These are phyloP conservation scores for Carduelis carduelis DNA, from an alignment of 2,797 vertebrate genomes.

Conservation along the genomic window DNA sequence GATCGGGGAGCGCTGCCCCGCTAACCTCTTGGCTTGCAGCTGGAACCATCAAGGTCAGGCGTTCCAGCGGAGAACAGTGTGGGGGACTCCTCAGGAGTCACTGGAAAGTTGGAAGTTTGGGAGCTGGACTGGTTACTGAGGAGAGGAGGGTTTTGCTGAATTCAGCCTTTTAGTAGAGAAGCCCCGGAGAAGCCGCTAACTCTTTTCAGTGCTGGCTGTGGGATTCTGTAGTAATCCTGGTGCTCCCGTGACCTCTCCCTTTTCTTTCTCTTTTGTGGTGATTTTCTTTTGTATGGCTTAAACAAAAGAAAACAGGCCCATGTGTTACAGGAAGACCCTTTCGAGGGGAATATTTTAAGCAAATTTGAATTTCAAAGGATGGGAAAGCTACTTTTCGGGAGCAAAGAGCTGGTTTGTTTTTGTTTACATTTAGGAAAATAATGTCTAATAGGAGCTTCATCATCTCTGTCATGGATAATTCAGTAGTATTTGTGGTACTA, in stretches of 20 bases:
- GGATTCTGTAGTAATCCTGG: not conserved
- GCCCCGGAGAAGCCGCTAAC: not conserved
- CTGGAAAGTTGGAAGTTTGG: rapidly evolving
- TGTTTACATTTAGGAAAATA: not conserved
- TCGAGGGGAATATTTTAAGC: not conserved
- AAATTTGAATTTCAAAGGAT: not conserved
- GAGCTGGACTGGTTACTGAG: not conserved
- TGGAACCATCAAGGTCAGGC: not conserved
- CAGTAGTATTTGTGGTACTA: not conserved
- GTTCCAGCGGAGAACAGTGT: rapidly evolving
- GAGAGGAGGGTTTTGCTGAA: not conserved
- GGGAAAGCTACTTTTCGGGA: not conserved
- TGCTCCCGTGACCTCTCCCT: not conserved
- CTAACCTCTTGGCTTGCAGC: not conserved
- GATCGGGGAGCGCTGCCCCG: not conserved
- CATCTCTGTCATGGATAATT: not conserved
- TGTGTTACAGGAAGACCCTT: not conserved
- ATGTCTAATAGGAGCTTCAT: not conserved
- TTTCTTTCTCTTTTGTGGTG: not conserved
- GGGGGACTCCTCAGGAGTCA: rapidly evolving
- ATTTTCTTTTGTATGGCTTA: not conserved
- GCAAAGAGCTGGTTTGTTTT: not conserved
- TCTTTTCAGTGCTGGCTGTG: not conserved
- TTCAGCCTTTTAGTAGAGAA: not conserved
- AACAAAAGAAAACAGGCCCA: not conserved